Evolutionary conservation across 2,888 invertebrate genomes (phyloP), one percentile per base, ranked within the genome.

Genomic region (Oligia latruncula): DNA sequence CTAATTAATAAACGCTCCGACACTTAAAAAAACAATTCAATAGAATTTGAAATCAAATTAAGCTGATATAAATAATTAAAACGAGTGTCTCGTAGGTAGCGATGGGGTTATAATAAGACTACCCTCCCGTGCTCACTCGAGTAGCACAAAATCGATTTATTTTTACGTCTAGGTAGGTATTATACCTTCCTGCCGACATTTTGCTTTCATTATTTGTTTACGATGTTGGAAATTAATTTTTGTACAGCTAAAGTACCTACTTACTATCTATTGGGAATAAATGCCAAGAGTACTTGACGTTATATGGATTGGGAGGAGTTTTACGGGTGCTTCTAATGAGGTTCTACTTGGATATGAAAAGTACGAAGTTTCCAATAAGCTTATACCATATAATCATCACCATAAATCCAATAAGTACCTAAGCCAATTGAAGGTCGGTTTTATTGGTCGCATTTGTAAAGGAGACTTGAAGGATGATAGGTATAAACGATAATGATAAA

Each of bases 91-190:
- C 77, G 83, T 75, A 86, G 82, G 88, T 86, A 84, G 86, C 80
- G 79, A 81, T 88, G 87, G 90, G 89, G 88, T 89, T 86, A 88
- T 89, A 89, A 89, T 87, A 87, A 91, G 90, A 91, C 91, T 91
- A 92, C 93, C 93, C 93, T 93, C 91, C 88, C 88, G 89, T 91
- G 92, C 81, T 90, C 93, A 90, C 88, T 91, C 89, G 90, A 88
- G 92, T 92, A 90, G 89, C 89, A 93, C 91, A 89, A 90, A 93
- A 94, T 93, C 93, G 91, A 94, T 94, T 94, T 93, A 94, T 93
- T 93, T 92, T 93, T 92, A 89, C 91, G 89, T 92, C 91, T 93
- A 84, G 83, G 79, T 81, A 82, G 71, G 65, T 78, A 78, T 78
- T 66, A 78, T 80, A 91, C 90, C 90, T 86, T 83, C 83, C 84